These are phyloP conservation scores for Notolepis coatsorum DNA, from an alignment of 2,797 vertebrate genomes.

Conservation along the genomic window DNA sequence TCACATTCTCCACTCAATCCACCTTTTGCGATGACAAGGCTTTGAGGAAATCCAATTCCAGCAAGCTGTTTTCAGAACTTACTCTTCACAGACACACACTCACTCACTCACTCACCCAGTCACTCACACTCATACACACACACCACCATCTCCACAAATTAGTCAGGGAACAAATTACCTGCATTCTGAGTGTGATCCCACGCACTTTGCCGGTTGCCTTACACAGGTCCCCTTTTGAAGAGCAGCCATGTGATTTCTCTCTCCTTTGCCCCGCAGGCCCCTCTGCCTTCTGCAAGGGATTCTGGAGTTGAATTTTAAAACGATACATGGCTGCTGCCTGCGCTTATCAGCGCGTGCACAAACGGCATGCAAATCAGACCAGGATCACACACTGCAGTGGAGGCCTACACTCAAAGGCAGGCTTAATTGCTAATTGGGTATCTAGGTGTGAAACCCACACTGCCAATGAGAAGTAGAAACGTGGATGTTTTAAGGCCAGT, in stretches of 20 bases:
- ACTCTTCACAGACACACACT: constrained; percentile 74
- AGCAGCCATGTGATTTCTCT: constrained; percentile 83
- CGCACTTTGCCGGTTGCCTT: constrained; percentile 82
- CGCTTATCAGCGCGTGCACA: constrained; percentile 83
- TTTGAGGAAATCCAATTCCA: constrained; percentile 84
- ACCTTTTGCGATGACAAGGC: constrained; percentile 81
- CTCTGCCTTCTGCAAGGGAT: constrained; percentile 81
- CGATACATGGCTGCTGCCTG: constrained; percentile 82
- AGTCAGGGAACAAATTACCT: constrained; percentile 86
- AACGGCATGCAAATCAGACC: constrained; percentile 84
- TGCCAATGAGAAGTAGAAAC: constrained; percentile 73
- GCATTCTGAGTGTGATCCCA: constrained; percentile 83
- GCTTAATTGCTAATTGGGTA: constrained; percentile 86
- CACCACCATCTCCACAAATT: constrained; percentile 80
- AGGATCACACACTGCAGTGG: constrained; percentile 78
- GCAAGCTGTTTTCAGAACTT: constrained; percentile 82
- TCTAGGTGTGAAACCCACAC: constrained; percentile 82
- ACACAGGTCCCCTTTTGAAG: constrained; percentile 87
- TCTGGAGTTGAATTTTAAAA: constrained; percentile 84
- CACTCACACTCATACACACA: constrained; percentile 48
- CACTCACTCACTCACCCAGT: constrained; percentile 45
- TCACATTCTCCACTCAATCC: constrained; percentile 81
- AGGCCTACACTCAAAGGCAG: constrained; percentile 84
- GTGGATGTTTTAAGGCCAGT: constrained; percentile 82
- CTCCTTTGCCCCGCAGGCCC: constrained; percentile 73